Evolutionary conservation across 2,113 vertebrate genomes (phyloP).

Genomic region (Neopipo cinnamomea): DNA sequence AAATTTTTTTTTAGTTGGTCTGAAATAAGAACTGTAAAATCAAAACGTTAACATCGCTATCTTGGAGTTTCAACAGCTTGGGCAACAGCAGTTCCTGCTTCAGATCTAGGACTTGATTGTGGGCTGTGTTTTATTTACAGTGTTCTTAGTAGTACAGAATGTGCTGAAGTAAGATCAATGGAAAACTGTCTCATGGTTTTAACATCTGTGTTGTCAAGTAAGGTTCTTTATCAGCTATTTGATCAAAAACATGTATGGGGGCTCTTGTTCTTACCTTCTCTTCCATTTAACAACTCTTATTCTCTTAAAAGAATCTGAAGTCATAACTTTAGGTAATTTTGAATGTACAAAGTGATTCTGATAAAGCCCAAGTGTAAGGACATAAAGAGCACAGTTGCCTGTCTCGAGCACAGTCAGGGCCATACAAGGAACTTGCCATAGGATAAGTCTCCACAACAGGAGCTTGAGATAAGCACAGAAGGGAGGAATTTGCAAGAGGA

Average conservation of each 20-base stretch:
- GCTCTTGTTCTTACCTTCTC: neutral
- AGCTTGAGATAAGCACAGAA: neutral
- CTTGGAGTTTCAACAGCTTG: neutral
- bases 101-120: neutral
- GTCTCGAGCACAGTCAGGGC: neutral
- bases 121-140: neutral
- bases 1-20: neutral
- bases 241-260: neutral
- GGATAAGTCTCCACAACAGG: neutral
- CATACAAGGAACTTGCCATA: neutral
- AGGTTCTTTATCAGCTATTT: neutral
- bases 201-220: neutral
- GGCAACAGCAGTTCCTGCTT: neutral
- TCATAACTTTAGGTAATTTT: neutral
- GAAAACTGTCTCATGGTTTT: neutral
- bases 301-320: neutral
- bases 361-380: neutral
- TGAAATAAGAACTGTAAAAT: neutral
- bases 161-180: neutral
- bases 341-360: neutral
- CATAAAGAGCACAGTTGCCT: neutral
- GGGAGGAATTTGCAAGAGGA: accelerated
- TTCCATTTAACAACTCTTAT: neutral
- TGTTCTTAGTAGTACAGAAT: neutral
- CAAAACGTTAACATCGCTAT: neutral